A percentile compares a stretch with the other conserved stretches of the same genome.
Conservation (phyloP, 1,140 invertebrate genomes). For the Magallana gigas region DNA sequence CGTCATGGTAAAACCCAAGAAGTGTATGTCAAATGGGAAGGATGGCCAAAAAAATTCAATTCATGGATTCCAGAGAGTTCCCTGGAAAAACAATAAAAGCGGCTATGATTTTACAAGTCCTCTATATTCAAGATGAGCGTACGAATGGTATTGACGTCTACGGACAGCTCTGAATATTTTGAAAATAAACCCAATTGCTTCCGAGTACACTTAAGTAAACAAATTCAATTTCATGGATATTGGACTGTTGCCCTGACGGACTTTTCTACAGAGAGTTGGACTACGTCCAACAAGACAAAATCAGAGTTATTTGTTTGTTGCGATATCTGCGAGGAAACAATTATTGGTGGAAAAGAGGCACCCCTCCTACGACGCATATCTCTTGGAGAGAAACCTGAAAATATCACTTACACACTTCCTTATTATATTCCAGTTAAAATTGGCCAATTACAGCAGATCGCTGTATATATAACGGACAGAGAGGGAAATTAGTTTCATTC, state of each 20-base stretch:
- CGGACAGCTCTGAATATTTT: slow-evolving; percentile 29
- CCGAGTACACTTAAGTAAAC: slow-evolving; percentile 44
- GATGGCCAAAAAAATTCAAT: slow-evolving; percentile 56
- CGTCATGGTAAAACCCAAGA: slow-evolving; percentile 12
- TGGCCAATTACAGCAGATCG: too few species aligned
- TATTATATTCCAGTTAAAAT: too few species aligned
- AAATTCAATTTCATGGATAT: slow-evolving; percentile 36
- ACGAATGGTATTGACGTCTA: slow-evolving; percentile 48
- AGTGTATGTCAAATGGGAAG: slow-evolving; percentile 50
- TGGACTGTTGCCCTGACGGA: slow-evolving; percentile 45
- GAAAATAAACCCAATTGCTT: slow-evolving; percentile 42
- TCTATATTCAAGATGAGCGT: slow-evolving; percentile 34
- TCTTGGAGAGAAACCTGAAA: too few species aligned
- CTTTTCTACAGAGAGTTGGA: slow-evolving; percentile 16
- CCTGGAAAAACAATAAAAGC: slow-evolving; percentile 14
- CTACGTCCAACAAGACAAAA: neutral
- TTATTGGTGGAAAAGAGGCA: too few species aligned
- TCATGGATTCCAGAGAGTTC: slow-evolving; percentile 51
- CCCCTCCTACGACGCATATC: too few species aligned
- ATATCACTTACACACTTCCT: too few species aligned
- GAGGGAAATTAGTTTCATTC: too few species aligned
- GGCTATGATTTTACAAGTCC: neutral
- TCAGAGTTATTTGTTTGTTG: slow-evolving; percentile 13
- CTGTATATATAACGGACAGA: too few species aligned
- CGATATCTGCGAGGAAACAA: too few species aligned